Conservation (phyloP, 1,140 invertebrate genomes). For the honey bee (Apis mellifera) region DNA sequence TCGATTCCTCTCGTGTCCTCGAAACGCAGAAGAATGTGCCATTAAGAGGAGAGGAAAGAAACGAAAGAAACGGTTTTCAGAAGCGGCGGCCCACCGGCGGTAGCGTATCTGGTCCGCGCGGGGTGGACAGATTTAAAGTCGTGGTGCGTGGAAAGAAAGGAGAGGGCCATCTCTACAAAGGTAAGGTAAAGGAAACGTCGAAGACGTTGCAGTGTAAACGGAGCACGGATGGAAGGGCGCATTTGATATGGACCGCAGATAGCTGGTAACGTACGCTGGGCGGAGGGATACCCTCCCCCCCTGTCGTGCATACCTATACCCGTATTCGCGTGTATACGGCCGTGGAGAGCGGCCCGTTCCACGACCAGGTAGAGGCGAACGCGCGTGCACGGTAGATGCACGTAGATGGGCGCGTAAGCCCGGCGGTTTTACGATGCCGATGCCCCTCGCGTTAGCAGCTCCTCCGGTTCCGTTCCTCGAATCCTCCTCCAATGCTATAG, state of each 20-base stretch:
- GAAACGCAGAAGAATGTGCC: too few relatives aligned
- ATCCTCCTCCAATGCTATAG: neutral
- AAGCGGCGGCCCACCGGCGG: too few relatives aligned
- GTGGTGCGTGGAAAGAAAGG: neutral
- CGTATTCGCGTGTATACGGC: slow-evolving; percentile 49
- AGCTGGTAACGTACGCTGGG: slow-evolving; percentile 76
- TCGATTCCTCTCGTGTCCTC: too few relatives aligned
- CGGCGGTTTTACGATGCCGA: slow-evolving; percentile 52
- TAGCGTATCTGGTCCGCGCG: too few relatives aligned
- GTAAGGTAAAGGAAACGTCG: slow-evolving; percentile 9
- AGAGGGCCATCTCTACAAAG: neutral
- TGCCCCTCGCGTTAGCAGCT: slow-evolving; percentile 3
- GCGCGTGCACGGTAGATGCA: slow-evolving; percentile 19
- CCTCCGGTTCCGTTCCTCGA: slow-evolving; percentile 1
- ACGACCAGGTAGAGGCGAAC: neutral
- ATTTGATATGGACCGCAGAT: slow-evolving; percentile 80
- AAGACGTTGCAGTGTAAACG: slow-evolving; percentile 30
- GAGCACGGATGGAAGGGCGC: slow-evolving; percentile 64
- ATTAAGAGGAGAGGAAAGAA: too few relatives aligned
- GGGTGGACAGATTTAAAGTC: too few relatives aligned
- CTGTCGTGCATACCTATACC: slow-evolving; percentile 68
- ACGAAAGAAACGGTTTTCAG: too few relatives aligned
- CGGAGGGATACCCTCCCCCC: slow-evolving; percentile 70
- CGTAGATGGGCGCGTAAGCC: slow-evolving; percentile 47
- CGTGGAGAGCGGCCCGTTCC: slow-evolving; percentile 3